Evolutionary conservation across 2,888 invertebrate genomes (phyloP).

Genomic region (Podabrus alpinus): DNA sequence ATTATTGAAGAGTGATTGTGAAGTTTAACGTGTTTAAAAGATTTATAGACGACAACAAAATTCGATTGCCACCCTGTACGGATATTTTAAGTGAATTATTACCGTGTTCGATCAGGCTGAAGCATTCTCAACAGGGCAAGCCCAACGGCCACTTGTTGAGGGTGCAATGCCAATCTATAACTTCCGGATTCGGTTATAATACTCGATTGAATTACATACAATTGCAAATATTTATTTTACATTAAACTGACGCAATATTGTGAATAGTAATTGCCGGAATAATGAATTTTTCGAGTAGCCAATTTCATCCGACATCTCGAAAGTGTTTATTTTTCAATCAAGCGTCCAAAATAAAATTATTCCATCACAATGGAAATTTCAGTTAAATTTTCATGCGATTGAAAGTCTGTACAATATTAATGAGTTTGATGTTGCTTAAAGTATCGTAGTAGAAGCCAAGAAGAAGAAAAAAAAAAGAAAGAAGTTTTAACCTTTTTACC

Average conservation of each 20-base stretch:
- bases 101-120: constrained; percentile 32
- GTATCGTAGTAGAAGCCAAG: background rate
- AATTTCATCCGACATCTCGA: background rate
- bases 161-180: constrained; percentile 22
- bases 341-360: background rate
- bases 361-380: background rate
- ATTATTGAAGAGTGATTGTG: constrained; percentile 9
- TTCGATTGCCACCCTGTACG: constrained; percentile 20
- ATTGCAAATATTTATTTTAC: background rate
- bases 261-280: background rate
- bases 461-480: background rate
- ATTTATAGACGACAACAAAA: constrained; percentile 16
- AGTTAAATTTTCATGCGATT: background rate
- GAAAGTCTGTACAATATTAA: background rate
- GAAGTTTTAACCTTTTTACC: background rate
- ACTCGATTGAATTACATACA: background rate
- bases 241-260: background rate
- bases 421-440: background rate
- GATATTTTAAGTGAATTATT: constrained; percentile 34
- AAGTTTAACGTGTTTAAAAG: constrained; percentile 1
- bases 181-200: constrained; percentile 5
- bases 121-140: constrained; percentile 31
- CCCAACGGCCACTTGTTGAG: constrained; percentile 36
- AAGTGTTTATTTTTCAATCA: background rate
- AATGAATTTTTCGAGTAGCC: background rate